A percentile compares a stretch with the other conserved stretches of the same genome.
These are phyloP conservation scores for Sminthurides aquaticus DNA, from an alignment of 2,888 invertebrate species.

Conservation along the genomic window DNA sequence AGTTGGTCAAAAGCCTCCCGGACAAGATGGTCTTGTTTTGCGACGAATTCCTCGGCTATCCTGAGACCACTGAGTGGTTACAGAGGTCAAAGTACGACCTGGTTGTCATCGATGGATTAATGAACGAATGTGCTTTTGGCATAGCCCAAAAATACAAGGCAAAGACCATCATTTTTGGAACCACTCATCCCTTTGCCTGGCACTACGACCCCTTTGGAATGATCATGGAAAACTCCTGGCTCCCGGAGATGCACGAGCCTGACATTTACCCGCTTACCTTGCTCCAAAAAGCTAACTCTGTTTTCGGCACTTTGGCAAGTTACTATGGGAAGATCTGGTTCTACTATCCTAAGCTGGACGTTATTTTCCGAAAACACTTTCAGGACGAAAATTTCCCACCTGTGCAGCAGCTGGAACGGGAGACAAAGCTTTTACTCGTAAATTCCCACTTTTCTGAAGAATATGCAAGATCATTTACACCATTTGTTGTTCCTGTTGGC, in stretches of 20 bases:
- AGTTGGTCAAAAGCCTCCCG: not conserved
- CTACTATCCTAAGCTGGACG: constrained; percentile 30
- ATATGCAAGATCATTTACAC: constrained; percentile 31
- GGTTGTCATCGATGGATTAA: constrained; percentile 23
- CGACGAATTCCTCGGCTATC: not conserved
- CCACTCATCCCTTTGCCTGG: constrained; percentile 11
- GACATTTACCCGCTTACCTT: constrained; percentile 21
- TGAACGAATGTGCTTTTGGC: constrained; percentile 24
- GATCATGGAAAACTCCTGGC: constrained; percentile 19
- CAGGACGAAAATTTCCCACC: constrained; percentile 15
- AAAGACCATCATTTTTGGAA: constrained; percentile 21
- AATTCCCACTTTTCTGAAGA: constrained; percentile 34
- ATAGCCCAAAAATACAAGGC: constrained; percentile 20
- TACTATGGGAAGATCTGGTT: constrained; percentile 6
- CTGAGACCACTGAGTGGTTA: not conserved
- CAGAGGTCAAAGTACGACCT: constrained; percentile 16
- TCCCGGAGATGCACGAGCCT: constrained; percentile 23
- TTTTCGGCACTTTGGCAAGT: constrained; percentile 19
- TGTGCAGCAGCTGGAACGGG: constrained; percentile 26
- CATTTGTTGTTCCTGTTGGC: constrained; percentile 29
- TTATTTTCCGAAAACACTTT: constrained; percentile 18
- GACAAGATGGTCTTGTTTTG: constrained; percentile 1
- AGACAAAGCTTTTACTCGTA: constrained; percentile 21
- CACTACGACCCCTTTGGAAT: constrained; percentile 21
- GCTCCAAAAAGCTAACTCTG: constrained; percentile 6